phyloP scores from a whole-genome alignment of 2,113 vertebrate species.

The Trachemys scripta region DNA sequence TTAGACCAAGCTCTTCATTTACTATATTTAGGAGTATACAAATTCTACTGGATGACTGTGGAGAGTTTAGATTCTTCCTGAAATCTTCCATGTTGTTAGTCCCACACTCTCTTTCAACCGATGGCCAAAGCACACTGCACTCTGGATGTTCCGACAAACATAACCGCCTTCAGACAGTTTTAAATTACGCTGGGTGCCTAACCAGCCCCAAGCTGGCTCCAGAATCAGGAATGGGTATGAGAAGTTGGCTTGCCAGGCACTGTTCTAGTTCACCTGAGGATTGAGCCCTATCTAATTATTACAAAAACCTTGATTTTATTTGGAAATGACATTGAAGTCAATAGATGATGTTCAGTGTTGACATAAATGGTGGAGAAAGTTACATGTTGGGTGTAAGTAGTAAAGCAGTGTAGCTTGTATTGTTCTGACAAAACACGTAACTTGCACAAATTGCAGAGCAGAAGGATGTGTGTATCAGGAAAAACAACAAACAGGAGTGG shows the following conservation, averaged over 20 bases:
- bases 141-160: neutral
- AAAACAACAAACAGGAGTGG: neutral
- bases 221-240: neutral
- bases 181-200: neutral
- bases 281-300: neutral
- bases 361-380: slow-evolving; percentile 1
- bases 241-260: neutral
- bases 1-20: neutral
- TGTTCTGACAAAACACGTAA: neutral
- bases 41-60: neutral
- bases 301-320: neutral
- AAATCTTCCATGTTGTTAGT: neutral
- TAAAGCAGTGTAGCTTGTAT: slow-evolving; percentile 4
- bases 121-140: neutral
- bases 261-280: neutral
- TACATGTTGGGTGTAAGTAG: neutral
- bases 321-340: neutral
- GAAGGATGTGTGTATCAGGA: neutral
- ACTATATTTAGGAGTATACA: neutral
- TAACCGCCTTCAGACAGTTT: neutral
- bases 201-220: neutral
- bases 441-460: neutral
- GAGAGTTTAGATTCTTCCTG: neutral
- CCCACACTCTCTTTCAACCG: neutral
- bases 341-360: neutral